phyloP scores from a whole-genome alignment of 2,888 invertebrate genomes.

The Leucophenga montana region DNA sequence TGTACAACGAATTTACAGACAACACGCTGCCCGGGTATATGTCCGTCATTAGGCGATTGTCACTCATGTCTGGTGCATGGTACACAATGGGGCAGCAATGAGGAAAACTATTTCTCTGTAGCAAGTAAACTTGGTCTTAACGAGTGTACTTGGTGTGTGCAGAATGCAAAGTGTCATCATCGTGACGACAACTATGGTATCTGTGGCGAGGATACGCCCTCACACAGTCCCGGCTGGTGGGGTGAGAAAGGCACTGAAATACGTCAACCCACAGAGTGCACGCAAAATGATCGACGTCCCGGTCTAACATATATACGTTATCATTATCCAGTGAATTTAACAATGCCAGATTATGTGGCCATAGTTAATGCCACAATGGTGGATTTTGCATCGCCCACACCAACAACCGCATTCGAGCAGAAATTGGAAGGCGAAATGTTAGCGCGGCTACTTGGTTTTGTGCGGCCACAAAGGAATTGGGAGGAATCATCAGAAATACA shows the following conservation, averaged over 20 bases:
- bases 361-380: constrained; percentile 90
- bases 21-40: constrained; percentile 90
- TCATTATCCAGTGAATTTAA: constrained; percentile 88
- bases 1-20: constrained; percentile 93
- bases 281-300: constrained; percentile 84
- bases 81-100: constrained; percentile 66
- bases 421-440: constrained; percentile 82
- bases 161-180: constrained; percentile 91
- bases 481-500: constrained; percentile 83
- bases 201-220: constrained; percentile 88
- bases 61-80: constrained; percentile 90
- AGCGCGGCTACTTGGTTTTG: constrained; percentile 85
- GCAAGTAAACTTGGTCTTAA: constrained; percentile 85
- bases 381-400: constrained; percentile 83
- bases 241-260: constrained; percentile 86
- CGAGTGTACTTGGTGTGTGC: constrained; percentile 94
- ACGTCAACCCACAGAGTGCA: constrained; percentile 83
- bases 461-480: constrained; percentile 86
- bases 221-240: constrained; percentile 92
- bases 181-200: constrained; percentile 85
- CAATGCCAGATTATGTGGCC: constrained; percentile 90
- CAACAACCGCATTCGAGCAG: constrained; percentile 80
- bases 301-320: constrained; percentile 92
- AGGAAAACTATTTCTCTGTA: constrained; percentile 75
- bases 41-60: constrained; percentile 90